Percentiles rank a stretch among this genome's conserved stretches.
Evolutionary conservation across 92 coral and sea anemone genomes (phyloP).

Genomic region (Hydrozoanthus gracilis): DNA sequence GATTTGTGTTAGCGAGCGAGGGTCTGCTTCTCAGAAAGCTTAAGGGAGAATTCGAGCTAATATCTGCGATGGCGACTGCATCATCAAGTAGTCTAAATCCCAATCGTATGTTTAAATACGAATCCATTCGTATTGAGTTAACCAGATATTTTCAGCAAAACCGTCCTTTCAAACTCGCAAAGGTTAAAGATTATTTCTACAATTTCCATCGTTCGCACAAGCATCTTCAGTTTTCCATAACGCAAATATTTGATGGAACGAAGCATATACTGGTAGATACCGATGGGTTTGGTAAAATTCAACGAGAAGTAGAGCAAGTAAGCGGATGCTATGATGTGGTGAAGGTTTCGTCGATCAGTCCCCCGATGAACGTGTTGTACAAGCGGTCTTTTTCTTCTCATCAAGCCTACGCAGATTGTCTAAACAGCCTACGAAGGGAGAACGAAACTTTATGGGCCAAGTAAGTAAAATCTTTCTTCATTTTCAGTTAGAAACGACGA

Average conservation of each 20-base stretch:
- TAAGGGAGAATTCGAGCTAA: neutral
- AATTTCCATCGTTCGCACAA: conserved; percentile 23
- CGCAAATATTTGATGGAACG: conserved; percentile 43
- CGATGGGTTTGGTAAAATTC: conserved; percentile 22
- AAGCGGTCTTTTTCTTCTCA: conserved; percentile 22
- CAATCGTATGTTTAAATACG: conserved; percentile 54
- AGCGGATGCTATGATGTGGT: conserved; percentile 2
- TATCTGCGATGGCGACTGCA: conserved; percentile 12
- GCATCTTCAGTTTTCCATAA: conserved; percentile 36
- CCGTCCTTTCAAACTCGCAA: neutral
- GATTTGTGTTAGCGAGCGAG: no score
- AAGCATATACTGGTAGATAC: conserved; percentile 13
- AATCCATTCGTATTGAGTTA: conserved; percentile 51
- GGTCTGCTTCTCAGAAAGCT: no score
- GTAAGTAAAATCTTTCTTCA: neutral
- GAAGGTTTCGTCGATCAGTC: neutral
- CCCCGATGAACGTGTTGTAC: neutral
- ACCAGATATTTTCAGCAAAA: conserved; percentile 30
- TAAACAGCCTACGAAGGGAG: neutral
- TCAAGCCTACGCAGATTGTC: conserved; percentile 4
- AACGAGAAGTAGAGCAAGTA: conserved; percentile 35
- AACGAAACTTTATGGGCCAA: conserved; percentile 6
- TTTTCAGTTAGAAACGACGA: no score
- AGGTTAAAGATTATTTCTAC: conserved; percentile 27
- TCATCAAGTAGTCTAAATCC: neutral